Percentiles rank a stretch among this genome's conserved stretches.
phyloP scores from a whole-genome alignment of 1,140 invertebrate genomes.

The Acromyrmex charruanus region DNA sequence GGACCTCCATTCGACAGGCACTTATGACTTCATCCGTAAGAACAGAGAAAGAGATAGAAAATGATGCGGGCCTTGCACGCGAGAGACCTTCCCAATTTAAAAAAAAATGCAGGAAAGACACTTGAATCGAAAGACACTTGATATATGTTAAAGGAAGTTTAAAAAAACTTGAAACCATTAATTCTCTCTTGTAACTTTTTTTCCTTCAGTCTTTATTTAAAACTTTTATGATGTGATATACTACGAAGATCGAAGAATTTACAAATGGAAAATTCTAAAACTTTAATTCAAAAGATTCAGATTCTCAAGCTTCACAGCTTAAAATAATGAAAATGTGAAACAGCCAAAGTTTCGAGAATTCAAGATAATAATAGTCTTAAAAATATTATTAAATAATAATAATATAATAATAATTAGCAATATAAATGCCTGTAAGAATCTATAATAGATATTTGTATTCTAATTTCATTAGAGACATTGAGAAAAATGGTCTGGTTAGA shows the following conservation, averaged over 20 bases:
- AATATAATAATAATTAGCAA: too few relatives aligned
- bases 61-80: constrained; percentile 24
- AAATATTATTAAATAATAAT: too few relatives aligned
- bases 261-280: neutral
- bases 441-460: too few relatives aligned
- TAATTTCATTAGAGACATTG: too few relatives aligned
- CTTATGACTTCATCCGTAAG: constrained; percentile 61
- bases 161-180: neutral
- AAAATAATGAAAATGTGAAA: neutral
- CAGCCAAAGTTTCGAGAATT: neutral
- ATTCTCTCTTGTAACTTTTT: neutral
- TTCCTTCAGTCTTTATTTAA: neutral
- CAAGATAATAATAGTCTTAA: too few relatives aligned
- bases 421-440: too few relatives aligned
- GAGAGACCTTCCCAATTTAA: constrained; percentile 10
- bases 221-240: neutral
- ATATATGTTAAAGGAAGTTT: neutral
- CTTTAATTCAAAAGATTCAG: neutral
- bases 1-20: constrained; percentile 33
- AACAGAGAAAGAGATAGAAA: constrained; percentile 6
- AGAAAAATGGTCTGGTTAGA: too few relatives aligned
- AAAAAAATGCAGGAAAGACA: constrained; percentile 18
- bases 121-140: too few relatives aligned
- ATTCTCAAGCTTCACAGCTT: neutral
- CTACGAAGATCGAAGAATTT: neutral